phyloP scores from a whole-genome alignment of 2,888 invertebrate species.

The Dryobota labecula region DNA sequence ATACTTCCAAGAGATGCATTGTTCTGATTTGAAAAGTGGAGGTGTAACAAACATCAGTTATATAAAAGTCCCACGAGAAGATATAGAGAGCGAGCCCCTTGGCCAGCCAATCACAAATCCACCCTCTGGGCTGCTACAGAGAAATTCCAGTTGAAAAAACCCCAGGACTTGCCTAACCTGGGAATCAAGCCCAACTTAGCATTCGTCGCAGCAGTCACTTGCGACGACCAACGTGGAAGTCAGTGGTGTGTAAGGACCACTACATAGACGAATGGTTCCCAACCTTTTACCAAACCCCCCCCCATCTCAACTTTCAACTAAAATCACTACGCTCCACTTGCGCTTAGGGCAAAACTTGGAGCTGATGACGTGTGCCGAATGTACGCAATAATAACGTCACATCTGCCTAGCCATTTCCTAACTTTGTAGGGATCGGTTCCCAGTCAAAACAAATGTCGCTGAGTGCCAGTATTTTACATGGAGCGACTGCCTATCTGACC shows the following conservation, averaged over 20 bases:
- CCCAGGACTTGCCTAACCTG: neutral
- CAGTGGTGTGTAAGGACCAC: neutral
- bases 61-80: neutral
- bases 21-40: neutral
- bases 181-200: neutral
- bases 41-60: neutral
- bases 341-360: neutral
- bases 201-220: neutral
- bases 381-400: neutral
- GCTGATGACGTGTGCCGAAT: neutral
- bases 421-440: neutral
- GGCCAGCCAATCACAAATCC: neutral
- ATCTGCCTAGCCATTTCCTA: neutral
- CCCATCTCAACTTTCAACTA: neutral
- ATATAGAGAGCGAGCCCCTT: neutral
- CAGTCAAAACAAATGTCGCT: neutral
- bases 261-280: neutral
- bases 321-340: too few species aligned
- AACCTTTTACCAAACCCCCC: neutral
- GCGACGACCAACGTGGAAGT: neutral
- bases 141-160: neutral
- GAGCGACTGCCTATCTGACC: neutral
- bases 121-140: neutral
- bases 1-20: neutral
- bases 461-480: neutral